Evolutionary conservation across 2,888 invertebrate genomes (phyloP).

Genomic region (Caenorhabditis sp.): DNA sequence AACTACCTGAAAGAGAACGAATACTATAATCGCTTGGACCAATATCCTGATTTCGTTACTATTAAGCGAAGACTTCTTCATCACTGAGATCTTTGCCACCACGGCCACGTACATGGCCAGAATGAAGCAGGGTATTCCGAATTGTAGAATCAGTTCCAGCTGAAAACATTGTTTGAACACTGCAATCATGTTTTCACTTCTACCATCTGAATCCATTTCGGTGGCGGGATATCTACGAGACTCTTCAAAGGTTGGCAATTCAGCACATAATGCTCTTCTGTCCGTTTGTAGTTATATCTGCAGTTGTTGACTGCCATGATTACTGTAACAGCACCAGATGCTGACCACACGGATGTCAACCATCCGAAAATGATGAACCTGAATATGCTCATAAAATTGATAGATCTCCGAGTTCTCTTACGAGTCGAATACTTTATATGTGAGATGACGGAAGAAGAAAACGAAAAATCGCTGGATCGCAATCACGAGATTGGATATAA

Average conservation of each 20-base stretch:
- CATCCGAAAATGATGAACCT: slow-evolving; percentile 29
- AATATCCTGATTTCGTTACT: slow-evolving; percentile 41
- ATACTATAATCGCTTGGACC: slow-evolving; percentile 40
- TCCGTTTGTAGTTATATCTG: slow-evolving; percentile 18
- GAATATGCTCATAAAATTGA: background rate
- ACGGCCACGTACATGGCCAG: slow-evolving; percentile 42
- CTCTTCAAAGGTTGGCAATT: slow-evolving; percentile 12
- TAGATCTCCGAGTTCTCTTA: background rate
- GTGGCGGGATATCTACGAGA: slow-evolving; percentile 27
- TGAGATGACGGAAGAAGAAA: slow-evolving; percentile 43
- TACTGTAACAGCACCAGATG: slow-evolving; percentile 5
- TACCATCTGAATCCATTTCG: slow-evolving; percentile 21
- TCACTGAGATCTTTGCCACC: slow-evolving; percentile 25
- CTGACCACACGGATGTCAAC: slow-evolving; percentile 24
- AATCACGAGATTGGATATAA: slow-evolving; percentile 54
- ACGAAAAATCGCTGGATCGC: slow-evolving; percentile 58
- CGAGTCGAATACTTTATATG: slow-evolving; percentile 30
- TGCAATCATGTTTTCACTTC: background rate
- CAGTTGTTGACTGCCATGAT: slow-evolving; percentile 20
- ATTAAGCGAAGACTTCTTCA: slow-evolving; percentile 28
- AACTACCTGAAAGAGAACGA: slow-evolving; percentile 43
- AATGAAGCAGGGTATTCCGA: slow-evolving; percentile 26
- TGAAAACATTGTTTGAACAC: slow-evolving; percentile 1
- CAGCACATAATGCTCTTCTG: slow-evolving; percentile 14
- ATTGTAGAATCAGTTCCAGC: slow-evolving; percentile 41